Evolutionary conservation across 1,140 invertebrate species (phyloP).

Genomic region (Diuraphis noxia): DNA sequence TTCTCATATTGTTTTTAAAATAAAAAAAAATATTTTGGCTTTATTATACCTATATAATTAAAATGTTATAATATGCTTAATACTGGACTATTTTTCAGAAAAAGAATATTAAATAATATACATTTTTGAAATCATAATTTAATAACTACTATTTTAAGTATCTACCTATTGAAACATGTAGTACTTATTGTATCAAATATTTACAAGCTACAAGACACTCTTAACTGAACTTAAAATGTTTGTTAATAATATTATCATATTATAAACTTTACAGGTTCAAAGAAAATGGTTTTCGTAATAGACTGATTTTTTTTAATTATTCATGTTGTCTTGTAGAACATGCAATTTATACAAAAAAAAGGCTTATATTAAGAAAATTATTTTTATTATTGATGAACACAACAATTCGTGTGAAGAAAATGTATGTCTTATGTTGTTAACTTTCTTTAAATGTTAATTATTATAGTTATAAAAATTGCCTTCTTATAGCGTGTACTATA

Average conservation of each 20-base stretch:
- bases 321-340: too few relatives aligned
- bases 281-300: not conserved
- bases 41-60: not conserved
- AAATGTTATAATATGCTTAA: not conserved
- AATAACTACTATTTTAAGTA: not conserved
- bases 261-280: not conserved
- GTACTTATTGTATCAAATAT: not conserved
- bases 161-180: not conserved
- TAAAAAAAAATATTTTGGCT: not conserved
- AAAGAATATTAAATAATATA: not conserved
- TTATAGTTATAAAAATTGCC: not conserved
- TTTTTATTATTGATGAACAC: not conserved
- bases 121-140: not conserved
- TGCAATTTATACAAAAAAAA: too few relatives aligned
- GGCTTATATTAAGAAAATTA: too few relatives aligned
- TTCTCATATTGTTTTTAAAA: too few relatives aligned
- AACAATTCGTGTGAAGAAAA: not conserved
- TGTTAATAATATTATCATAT: not conserved
- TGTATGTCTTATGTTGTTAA: not conserved
- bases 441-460: not conserved
- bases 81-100: not conserved
- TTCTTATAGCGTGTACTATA: not conserved
- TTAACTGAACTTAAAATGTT: not conserved
- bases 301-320: too few relatives aligned
- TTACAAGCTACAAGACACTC: not conserved